Evolutionary conservation across 2,888 invertebrate species (phyloP).

Genomic region (Horisme vitalbata): DNA sequence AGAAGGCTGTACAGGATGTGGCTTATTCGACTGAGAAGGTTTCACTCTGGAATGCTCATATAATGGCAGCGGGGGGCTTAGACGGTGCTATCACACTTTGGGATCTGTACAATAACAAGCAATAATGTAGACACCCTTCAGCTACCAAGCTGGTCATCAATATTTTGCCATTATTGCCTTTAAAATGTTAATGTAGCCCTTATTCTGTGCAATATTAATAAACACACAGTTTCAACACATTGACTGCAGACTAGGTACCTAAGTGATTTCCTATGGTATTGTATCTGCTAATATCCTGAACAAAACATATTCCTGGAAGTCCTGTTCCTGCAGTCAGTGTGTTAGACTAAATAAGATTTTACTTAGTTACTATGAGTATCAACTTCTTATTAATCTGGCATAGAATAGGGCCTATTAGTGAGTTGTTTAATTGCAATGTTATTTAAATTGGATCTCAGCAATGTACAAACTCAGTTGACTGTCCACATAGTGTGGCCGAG

Average conservation of each 20-base stretch:
- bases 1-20: constrained; percentile 87
- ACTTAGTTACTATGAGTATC: too few relatives aligned
- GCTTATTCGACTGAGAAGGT: constrained; percentile 86
- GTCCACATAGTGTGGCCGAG: constrained; percentile 52
- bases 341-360: too few relatives aligned
- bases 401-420: too few relatives aligned
- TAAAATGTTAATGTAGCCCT: constrained; percentile 43
- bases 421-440: constrained; percentile 52
- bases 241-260: too few relatives aligned
- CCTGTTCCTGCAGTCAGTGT: too few relatives aligned
- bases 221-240: too few relatives aligned
- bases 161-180: constrained; percentile 61
- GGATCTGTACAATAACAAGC: constrained; percentile 87
- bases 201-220: constrained; percentile 44
- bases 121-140: constrained; percentile 41
- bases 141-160: constrained; percentile 25
- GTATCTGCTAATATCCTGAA: too few relatives aligned
- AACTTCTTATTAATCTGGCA: too few relatives aligned
- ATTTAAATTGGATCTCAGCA: constrained; percentile 66
- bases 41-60: constrained; percentile 86
- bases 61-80: constrained; percentile 90
- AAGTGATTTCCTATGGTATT: too few relatives aligned
- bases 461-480: constrained; percentile 51
- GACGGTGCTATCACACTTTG: constrained; percentile 91
- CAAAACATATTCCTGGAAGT: too few relatives aligned